Percentiles rank a stretch among this genome's conserved stretches.
Evolutionary conservation across 2,113 vertebrate species (phyloP).

Genomic region (Pristiophorus japonicus): DNA sequence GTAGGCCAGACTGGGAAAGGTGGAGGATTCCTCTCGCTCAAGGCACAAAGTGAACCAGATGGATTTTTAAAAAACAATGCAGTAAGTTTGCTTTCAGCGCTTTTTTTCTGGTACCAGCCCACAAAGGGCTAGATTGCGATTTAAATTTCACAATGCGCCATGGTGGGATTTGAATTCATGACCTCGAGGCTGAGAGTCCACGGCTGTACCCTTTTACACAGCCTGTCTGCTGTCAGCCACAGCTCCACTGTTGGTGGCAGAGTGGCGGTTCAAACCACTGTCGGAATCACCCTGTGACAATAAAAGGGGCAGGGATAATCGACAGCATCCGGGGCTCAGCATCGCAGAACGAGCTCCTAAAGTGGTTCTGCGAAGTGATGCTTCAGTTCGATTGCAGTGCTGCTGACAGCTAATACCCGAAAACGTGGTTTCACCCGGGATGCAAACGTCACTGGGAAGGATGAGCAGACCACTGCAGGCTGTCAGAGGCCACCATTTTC

Average conservation of each 20-base stretch:
- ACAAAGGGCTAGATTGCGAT: not conserved
- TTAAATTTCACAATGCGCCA: not conserved
- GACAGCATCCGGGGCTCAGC: not conserved
- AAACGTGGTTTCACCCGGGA: not conserved
- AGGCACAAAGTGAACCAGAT: not conserved
- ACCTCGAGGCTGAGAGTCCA: not conserved
- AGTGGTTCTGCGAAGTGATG: not conserved
- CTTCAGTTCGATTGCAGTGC: not conserved
- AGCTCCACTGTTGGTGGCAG: not conserved
- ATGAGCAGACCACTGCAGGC: not conserved
- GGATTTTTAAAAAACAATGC: not conserved
- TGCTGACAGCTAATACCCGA: not conserved
- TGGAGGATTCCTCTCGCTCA: too few relatives aligned
- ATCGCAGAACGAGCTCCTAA: not conserved
- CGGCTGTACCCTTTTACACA: not conserved
- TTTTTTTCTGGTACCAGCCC: not conserved
- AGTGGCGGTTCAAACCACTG: not conserved
- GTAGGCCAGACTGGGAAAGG: not conserved
- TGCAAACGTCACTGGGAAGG: not conserved
- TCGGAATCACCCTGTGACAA: not conserved
- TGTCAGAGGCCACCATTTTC: not conserved
- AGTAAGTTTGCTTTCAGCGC: not conserved
- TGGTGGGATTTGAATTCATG: not conserved
- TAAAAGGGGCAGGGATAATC: not conserved
- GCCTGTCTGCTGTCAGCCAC: not conserved